Percentiles rank a stretch among this genome's conserved stretches.
phyloP scores from a whole-genome alignment of 23 tunicate species.

The Ciona savignyi region DNA sequence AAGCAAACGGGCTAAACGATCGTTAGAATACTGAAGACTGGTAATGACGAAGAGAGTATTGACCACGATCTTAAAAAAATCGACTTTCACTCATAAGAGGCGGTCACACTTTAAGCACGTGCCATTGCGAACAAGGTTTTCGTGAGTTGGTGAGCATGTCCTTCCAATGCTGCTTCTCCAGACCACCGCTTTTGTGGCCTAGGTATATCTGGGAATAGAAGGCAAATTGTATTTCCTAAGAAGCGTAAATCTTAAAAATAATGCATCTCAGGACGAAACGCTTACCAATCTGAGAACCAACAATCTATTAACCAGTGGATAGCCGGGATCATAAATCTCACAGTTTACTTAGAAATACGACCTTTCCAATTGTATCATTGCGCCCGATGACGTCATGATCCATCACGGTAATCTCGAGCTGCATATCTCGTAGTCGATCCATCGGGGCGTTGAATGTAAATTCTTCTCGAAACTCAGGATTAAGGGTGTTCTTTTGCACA shows the following conservation, averaged over 20 bases:
- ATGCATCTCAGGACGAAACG: too few species aligned
- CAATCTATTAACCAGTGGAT: too few species aligned
- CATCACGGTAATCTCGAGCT: conserved; percentile 92
- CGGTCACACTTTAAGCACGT: conserved; percentile 88
- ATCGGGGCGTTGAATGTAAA: conserved; percentile 80
- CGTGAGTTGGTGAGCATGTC: conserved; percentile 80
- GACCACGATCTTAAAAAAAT: too few species aligned
- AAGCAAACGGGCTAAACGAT: too few species aligned
- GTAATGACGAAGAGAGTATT: too few species aligned
- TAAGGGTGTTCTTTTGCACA: conserved; percentile 47
- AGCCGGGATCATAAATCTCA: too few species aligned
- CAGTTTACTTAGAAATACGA: too few species aligned
- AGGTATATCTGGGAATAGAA: conserved; percentile 56
- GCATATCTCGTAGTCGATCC: conserved; percentile 76
- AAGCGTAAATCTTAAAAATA: too few species aligned
- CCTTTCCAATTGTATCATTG: conserved; percentile 97
- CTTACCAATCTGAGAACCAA: too few species aligned
- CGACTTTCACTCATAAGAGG: too few species aligned
- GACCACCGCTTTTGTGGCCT: conserved; percentile 88
- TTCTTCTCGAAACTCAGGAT: conserved; percentile 70
- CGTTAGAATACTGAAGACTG: too few species aligned
- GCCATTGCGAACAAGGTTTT: conserved; percentile 86
- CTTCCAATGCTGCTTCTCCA: conserved; percentile 97
- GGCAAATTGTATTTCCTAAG: neutral
- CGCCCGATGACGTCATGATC: conserved; percentile 89